Base-by-base conservation (phyloP, 2,888 invertebrate species). In the Embidobia sp. region DNA sequence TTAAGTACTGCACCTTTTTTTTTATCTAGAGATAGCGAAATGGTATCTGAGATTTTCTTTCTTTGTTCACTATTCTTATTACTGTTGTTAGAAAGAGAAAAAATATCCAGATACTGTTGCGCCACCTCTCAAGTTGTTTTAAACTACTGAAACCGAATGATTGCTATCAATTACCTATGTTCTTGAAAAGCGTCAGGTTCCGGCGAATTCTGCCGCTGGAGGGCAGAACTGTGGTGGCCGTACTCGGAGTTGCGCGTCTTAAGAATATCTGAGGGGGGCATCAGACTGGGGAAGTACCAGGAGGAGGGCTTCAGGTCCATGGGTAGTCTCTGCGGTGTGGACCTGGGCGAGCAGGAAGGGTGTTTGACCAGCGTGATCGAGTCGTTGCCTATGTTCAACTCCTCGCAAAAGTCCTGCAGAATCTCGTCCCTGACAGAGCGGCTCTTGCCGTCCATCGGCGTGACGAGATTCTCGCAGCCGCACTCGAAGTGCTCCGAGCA, bases 321-420 rank as follows among this genome's bases (percentile, higher is more conserved):
- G 1, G 89, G 89, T 22, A 89, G 80, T 78, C 89, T 83, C 66
- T 89, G 89, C 0, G 89, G 89, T 0, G 86, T 87, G 2, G 89
- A 88, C 4, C 88, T 85, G 1, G 89, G 89, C 3, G 89, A 89
- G 49, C 88, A 89, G 1, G 88, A 86, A 1, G 88, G 85, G 80
- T 89, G 89, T 70, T 89, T 89, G 3, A 89, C 89, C 40, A 89
- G 59, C 2, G 89, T 89, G 44, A 89, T 88, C 16, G 86, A 77
- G 75, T 89, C 89, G 72, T 84, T 88, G 16, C 89, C 88, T 29
- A 89, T 88, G 66, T 84, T 89, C 13, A 89, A 72, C 72, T 89
- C 89, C 42, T 89, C 89, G 77, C 89, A 89, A 69, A 89, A 89
- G 70, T 89, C 89, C 69, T 89, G 89, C 33, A 89, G 72, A 51